Base-by-base conservation (phyloP, 2,888 invertebrate genomes). In the Tryphoninae sp. region DNA sequence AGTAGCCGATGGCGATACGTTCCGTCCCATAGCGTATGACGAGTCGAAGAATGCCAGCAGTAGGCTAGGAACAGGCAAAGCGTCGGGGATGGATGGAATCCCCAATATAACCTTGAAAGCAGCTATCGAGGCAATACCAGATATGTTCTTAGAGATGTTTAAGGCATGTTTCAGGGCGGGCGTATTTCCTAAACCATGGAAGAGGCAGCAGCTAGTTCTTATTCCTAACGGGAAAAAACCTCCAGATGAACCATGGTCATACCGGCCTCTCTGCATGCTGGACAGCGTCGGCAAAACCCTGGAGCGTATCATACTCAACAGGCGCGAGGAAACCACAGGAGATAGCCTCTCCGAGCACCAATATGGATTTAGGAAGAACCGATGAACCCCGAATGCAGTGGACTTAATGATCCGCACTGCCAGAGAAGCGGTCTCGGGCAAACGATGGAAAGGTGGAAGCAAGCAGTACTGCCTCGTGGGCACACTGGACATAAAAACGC, bases 361-460 rank as follows among this genome's bases (percentile, higher is more conserved):
- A 58, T 78, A 75, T 49, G 84, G 86, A 8, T 85, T 86, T 62
- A 51, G 82, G 19, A 76, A 76, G n/a, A 69, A 67, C 2, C 67
- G 74, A 51, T 84, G 82, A 19, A 86, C 84, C 2, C 42, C 81
- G 59, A 76, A 78, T 51, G 84, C 79, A 1, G 71, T 86, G 3
- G 16, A 49, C 19, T 19, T n/a, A n/a, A n/a, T n/a, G n/a, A n/a
- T n/a, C n/a, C n/a, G n/a, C n/a, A n/a, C n/a, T n/a, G n/a, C n/a
- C n/a, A n/a, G n/a, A n/a, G n/a, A n/a, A n/a, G n/a, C n/a, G n/a
- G n/a, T n/a, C n/a, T n/a, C n/a, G n/a, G n/a, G n/a, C n/a, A n/a
- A n/a, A n/a, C n/a, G n/a, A n/a, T n/a, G n/a, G n/a, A n/a, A n/a
- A n/a, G n/a, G n/a, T n/a, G n/a, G n/a, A n/a, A n/a, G n/a, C n/a